Conservation (phyloP, 2,113 vertebrate genomes). For the Piaya cayana region DNA sequence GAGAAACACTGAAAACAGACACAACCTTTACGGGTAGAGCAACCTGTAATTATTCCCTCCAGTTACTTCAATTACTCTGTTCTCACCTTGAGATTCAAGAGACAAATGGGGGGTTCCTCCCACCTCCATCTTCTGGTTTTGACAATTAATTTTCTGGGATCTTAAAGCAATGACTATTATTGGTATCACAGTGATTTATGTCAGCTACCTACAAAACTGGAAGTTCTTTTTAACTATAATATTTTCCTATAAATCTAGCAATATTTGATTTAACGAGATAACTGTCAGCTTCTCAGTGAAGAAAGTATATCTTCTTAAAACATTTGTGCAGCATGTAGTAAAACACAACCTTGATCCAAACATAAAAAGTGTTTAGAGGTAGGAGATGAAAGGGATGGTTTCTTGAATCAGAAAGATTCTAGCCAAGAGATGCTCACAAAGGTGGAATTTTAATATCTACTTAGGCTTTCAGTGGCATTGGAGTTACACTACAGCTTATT, state of each 20-base stretch:
- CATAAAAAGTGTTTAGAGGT: constrained; percentile 23
- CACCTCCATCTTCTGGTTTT: neutral
- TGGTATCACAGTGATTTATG: neutral
- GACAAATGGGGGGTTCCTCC: neutral
- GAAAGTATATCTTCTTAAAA: neutral
- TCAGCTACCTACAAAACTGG: neutral
- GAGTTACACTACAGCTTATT: neutral
- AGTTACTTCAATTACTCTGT: neutral
- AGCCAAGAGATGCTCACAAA: constrained; percentile 5
- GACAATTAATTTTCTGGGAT: neutral
- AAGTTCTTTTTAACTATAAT: neutral
- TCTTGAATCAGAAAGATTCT: constrained; percentile 33
- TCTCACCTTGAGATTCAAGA: neutral
- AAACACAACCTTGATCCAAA: constrained; percentile 43
- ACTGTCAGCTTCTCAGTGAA: neutral
- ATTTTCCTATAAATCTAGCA: neutral
- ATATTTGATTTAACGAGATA: neutral
- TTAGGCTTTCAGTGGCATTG: neutral
- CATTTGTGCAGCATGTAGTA: neutral
- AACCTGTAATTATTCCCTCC: neutral
- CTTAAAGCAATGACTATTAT: neutral
- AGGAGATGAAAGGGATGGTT: constrained; percentile 25
- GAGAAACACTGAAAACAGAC: neutral
- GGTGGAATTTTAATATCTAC: constrained; percentile 49
- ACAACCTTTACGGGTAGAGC: neutral